Conservation (phyloP, 2,113 vertebrate genomes). For the Variabilichromis moorii region DNA sequence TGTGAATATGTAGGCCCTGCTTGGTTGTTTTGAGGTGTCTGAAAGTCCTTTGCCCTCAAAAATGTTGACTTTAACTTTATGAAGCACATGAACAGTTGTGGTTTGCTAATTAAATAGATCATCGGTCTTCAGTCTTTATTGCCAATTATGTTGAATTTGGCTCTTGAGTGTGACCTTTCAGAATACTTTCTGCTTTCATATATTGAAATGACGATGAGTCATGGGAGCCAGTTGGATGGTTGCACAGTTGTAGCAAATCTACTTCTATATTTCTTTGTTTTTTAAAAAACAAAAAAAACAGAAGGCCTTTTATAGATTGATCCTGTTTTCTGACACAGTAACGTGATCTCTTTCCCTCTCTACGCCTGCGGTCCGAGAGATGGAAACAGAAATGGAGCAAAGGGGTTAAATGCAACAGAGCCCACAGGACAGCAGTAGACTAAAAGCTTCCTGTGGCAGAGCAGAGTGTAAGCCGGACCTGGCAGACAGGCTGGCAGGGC, state of each 20-base stretch:
- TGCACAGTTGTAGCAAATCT: neutral
- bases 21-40: neutral
- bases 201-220: neutral
- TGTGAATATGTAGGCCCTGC: neutral
- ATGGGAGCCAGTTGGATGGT: neutral
- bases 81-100: neutral
- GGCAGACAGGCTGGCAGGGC: conserved; percentile 49
- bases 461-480: conserved; percentile 9
- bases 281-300: neutral
- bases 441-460: conserved; percentile 64
- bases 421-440: conserved; percentile 32
- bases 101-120: neutral
- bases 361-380: conserved; percentile 6
- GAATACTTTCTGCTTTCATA: neutral
- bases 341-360: conserved; percentile 20
- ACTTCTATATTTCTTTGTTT: neutral
- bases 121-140: neutral
- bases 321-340: conserved; percentile 6
- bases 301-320: neutral
- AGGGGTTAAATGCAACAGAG: conserved; percentile 43
- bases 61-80: neutral
- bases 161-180: neutral
- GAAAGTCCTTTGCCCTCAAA: neutral
- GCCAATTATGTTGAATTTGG: neutral
- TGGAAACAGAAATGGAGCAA: conserved; percentile 33